Evolutionary conservation across 2,797 vertebrate species (phyloP).

Genomic region (Pseudocheirus occidentalis): DNA sequence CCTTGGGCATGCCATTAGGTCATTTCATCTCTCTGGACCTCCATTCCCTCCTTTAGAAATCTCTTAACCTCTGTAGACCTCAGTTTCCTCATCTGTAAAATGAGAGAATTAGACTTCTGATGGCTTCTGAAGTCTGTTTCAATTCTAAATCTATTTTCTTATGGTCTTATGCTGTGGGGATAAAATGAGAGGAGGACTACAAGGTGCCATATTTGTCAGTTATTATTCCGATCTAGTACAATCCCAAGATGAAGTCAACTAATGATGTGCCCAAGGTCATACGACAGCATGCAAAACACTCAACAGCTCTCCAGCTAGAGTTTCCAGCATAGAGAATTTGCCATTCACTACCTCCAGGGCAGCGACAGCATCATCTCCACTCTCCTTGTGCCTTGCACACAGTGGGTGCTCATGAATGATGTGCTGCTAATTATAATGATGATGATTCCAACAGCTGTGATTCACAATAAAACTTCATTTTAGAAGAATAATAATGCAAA

Average conservation of each 20-base stretch:
- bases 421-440: conserved; percentile 65
- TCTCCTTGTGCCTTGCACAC: conserved; percentile 41
- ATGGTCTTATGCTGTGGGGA: too few species aligned
- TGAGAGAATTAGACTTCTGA: too few species aligned
- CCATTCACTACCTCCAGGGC: conserved; percentile 61
- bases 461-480: conserved; percentile 70
- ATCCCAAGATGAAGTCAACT: not conserved
- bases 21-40: not conserved
- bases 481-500: conserved; percentile 57
- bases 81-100: too few species aligned
- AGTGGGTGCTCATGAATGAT: conserved; percentile 64
- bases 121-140: too few species aligned
- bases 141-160: too few species aligned
- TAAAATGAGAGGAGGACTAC: too few species aligned
- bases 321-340: conserved; percentile 65
- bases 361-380: conserved; percentile 54
- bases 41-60: too few species aligned
- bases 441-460: conserved; percentile 60
- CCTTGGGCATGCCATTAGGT: not conserved
- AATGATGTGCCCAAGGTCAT: not conserved
- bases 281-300: not conserved
- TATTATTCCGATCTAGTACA: too few species aligned
- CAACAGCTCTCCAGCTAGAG: conserved; percentile 37
- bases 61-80: too few species aligned
- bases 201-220: too few species aligned